Evolutionary conservation across 2,113 vertebrate species (phyloP).

Genomic region (Grantiella picta): DNA sequence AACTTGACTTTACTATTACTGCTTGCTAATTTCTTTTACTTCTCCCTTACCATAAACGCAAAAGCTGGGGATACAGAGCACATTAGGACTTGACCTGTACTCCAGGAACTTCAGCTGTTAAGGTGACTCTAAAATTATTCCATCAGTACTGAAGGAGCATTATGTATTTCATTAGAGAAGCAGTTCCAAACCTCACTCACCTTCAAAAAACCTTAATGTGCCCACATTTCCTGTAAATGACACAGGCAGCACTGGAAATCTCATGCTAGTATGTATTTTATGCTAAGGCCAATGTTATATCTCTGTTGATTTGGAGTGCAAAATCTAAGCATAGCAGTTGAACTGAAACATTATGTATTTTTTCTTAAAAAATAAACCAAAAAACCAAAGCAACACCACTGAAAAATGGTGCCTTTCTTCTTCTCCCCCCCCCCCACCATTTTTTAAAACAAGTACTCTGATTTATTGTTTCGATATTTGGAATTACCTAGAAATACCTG

Average conservation of each 20-base stretch:
- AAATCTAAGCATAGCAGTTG: not conserved
- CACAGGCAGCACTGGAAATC: not conserved
- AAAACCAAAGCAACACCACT: rapidly evolving
- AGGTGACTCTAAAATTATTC: not conserved
- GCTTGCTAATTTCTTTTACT: not conserved
- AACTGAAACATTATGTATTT: not conserved
- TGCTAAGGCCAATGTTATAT: not conserved
- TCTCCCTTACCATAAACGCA: not conserved
- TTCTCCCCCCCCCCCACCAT: no score
- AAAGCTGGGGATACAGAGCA: not conserved
- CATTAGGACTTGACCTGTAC: not conserved
- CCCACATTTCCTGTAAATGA: not conserved
- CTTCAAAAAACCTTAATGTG: not conserved
- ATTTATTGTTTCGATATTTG: not conserved
- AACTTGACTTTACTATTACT: not conserved
- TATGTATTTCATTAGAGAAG: not conserved
- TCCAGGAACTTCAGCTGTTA: not conserved
- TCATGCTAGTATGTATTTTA: not conserved
- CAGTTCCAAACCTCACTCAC: not conserved
- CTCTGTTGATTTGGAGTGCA: not conserved
- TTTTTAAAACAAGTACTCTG: not conserved
- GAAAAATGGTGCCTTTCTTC: not conserved
- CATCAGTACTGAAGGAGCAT: not conserved
- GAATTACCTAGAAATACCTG: not conserved
- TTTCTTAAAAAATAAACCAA: not conserved